Conservation (phyloP, 2,888 invertebrate species). For the Cephonodes hylas region DNA sequence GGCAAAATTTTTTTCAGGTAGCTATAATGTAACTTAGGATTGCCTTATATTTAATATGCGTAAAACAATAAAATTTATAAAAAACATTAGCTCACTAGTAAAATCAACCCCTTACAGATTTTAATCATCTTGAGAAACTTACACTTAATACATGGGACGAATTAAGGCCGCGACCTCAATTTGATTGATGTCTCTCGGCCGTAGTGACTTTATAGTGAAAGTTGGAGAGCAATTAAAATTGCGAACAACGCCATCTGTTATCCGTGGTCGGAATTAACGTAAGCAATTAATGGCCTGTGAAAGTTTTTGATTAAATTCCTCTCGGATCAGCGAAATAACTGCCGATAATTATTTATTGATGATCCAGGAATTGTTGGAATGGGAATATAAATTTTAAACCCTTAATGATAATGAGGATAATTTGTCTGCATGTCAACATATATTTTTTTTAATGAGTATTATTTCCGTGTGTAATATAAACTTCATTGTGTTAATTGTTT, state of each 20-base stretch:
- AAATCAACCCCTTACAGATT: background rate
- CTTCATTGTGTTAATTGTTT: too few species aligned
- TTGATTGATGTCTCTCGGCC: constrained; percentile 26
- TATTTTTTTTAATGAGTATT: too few species aligned
- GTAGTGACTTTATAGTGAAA: constrained; percentile 23
- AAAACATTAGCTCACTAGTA: too few species aligned
- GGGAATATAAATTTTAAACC: background rate
- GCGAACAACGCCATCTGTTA: constrained; percentile 32
- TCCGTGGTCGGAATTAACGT: constrained; percentile 20
- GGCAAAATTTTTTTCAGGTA: too few species aligned
- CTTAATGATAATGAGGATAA: background rate
- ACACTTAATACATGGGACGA: background rate
- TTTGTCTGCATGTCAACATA: too few species aligned
- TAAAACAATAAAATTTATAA: too few species aligned
- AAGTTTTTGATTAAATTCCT: constrained; percentile 16
- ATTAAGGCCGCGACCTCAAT: constrained; percentile 17
- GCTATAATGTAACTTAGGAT: too few species aligned
- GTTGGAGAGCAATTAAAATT: constrained; percentile 30
- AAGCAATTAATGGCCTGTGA: constrained; percentile 26
- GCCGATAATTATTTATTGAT: constrained; percentile 4
- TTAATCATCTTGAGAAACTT: background rate
- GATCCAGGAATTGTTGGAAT: background rate
- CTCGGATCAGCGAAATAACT: background rate
- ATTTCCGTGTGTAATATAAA: too few species aligned
- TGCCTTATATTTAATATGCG: too few species aligned